A percentile compares a stretch with the other conserved stretches of the same genome.
Conservation (phyloP, 2,888 invertebrate genomes). For the Creontiades dilutus region DNA sequence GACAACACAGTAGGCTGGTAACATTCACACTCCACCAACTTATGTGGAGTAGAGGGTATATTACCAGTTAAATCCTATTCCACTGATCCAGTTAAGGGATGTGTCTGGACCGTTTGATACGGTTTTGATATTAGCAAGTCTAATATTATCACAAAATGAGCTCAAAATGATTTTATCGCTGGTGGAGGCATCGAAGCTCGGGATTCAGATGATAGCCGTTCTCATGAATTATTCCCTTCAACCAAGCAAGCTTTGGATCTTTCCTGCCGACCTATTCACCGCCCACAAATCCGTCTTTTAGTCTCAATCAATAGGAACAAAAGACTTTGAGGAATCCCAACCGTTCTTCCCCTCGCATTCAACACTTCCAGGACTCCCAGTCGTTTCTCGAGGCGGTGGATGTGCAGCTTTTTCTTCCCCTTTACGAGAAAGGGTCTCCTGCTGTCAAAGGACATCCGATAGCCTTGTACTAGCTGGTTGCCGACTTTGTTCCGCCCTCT, state of each 20-base stretch:
- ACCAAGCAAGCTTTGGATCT: neutral
- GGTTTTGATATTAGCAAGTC: too few species aligned
- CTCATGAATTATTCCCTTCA: neutral
- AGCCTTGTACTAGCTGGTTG: neutral
- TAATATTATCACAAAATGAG: too few species aligned
- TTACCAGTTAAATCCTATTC: too few species aligned
- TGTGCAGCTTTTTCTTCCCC: neutral
- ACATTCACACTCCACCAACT: too few species aligned
- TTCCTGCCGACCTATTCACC: constrained; percentile 25
- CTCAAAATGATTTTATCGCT: too few species aligned
- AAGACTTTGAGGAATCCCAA: constrained; percentile 8
- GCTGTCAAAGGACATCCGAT: constrained; percentile 30
- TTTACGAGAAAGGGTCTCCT: neutral
- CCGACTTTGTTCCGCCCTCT: neutral
- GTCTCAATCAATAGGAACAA: constrained; percentile 19
- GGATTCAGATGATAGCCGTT: neutral
- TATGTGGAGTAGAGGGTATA: too few species aligned
- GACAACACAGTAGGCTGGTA: too few species aligned
- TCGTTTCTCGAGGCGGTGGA: constrained; percentile 20
- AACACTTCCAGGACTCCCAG: constrained; percentile 34
- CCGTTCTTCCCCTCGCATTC: constrained; percentile 14
- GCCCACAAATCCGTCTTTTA: constrained; percentile 3
- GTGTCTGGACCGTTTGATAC: too few species aligned
- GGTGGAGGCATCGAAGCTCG: too few species aligned
- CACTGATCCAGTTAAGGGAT: too few species aligned